phyloP scores from a whole-genome alignment of 2,113 vertebrate genomes.

The Diphyllodes magnificus region DNA sequence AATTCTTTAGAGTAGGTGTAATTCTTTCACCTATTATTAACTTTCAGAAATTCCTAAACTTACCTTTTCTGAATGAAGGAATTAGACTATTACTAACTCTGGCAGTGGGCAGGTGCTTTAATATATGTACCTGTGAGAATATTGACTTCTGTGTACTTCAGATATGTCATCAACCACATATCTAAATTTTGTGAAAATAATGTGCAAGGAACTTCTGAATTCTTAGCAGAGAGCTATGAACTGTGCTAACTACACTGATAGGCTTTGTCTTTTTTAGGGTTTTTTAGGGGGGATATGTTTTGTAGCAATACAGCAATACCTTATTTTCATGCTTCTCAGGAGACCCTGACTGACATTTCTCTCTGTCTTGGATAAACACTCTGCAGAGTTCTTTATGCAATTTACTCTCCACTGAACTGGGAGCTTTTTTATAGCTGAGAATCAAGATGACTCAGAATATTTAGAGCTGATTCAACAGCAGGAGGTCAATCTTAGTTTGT shows the following conservation, averaged over 20 bases:
- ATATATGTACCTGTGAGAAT: neutral
- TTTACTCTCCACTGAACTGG: slow-evolving; percentile 15
- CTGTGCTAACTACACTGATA: neutral
- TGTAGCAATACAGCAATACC: neutral
- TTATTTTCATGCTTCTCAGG: neutral
- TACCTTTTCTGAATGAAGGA: neutral
- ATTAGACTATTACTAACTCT: neutral
- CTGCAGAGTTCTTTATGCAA: slow-evolving; percentile 12
- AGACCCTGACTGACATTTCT: neutral
- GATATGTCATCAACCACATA: neutral
- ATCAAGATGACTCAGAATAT: slow-evolving; percentile 39
- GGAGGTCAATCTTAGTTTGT: slow-evolving; percentile 10
- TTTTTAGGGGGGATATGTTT: neutral
- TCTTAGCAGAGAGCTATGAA: neutral
- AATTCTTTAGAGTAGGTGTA: neutral
- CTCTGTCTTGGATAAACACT: neutral
- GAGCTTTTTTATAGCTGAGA: neutral
- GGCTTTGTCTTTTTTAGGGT: neutral
- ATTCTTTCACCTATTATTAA: neutral
- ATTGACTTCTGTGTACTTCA: neutral
- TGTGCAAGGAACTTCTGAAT: neutral
- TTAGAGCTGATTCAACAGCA: slow-evolving; percentile 16
- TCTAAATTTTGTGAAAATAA: neutral
- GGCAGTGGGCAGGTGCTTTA: neutral
- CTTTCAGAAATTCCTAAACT: neutral